phyloP scores from a whole-genome alignment of 2,888 invertebrate genomes.

The Morpho helenor region DNA sequence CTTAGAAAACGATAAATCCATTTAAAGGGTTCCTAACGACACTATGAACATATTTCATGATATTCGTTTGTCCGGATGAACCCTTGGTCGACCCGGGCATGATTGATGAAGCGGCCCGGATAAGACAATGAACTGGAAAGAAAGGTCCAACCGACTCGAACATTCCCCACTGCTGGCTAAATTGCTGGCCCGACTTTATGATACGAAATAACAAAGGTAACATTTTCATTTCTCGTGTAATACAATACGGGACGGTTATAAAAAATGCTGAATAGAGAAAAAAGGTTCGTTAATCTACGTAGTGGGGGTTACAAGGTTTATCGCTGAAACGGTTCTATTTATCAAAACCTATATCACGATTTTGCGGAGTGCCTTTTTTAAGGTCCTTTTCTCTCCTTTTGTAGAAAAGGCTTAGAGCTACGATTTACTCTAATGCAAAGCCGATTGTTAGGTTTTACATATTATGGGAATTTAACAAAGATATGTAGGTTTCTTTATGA shows the following conservation, averaged over 20 bases:
- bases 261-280: constrained; percentile 25
- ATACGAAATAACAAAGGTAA: constrained; percentile 31
- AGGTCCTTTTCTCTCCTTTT: too few relatives aligned
- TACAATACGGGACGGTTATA: constrained; percentile 19
- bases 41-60: constrained; percentile 3
- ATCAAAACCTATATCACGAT: neutral
- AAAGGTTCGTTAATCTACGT: constrained; percentile 21
- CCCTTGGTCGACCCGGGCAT: constrained; percentile 30
- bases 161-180: constrained; percentile 13
- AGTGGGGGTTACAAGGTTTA: constrained; percentile 21
- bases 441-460: too few relatives aligned
- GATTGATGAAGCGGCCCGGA: constrained; percentile 51
- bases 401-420: too few relatives aligned
- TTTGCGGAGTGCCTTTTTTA: too few relatives aligned
- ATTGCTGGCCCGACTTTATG: constrained; percentile 26
- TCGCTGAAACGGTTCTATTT: constrained; percentile 33
- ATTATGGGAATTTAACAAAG: too few relatives aligned
- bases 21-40: neutral
- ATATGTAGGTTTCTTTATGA: too few relatives aligned
- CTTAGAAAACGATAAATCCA: neutral
- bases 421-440: too few relatives aligned
- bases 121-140: constrained; percentile 66
- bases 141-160: constrained; percentile 36
- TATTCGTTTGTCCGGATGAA: constrained; percentile 28
- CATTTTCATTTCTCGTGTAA: constrained; percentile 22